Base-by-base conservation (phyloP, 2,888 invertebrate species). In the Sphecodes monilicornis region DNA sequence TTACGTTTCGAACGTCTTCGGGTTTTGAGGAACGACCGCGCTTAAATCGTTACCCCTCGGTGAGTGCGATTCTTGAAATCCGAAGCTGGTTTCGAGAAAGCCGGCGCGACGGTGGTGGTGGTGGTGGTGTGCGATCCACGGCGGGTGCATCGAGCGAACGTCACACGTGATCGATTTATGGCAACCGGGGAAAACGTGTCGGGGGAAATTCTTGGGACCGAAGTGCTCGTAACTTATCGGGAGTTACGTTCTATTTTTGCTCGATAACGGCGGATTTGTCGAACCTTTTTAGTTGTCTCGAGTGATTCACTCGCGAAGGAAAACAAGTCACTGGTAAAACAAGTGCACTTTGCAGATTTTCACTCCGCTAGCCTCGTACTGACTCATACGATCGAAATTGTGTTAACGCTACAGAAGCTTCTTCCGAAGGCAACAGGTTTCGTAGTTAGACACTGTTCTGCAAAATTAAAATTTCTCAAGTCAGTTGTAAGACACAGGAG, bases 1-100 rank as follows among this genome's bases (percentile, higher is more conserved):
- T 76, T 68, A 68, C 66, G n/a, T 75, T 66, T 64, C 29, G 43
- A 41, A 39, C 39, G 39, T 73, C 54, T 57, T 54, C 32, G 50
- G 22, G 64, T 76, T 76, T 36, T 3, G n/a, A 39, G 68, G 26
- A 69, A 69, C 16, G 50, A 18, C 26, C 46, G 32, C 46, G 50
- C 54, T 29, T 50, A 36, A 64, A 26, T 70, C 43, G 26, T 76
- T 71, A 73, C 39, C 39, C 60, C 50, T 76, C 22, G 50, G 50
- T 68, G n/a, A 72, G 54, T 57, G 72, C 71, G 41, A 79, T 70
- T 60, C 70, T 54, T 57, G 74, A 80, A 80, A 75, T 43, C 68
- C 68, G 60, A 60, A n/a, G 39, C 50, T 22, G 54, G 46, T 50
- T 22, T n/a, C 54, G 66, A 66, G 26, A 50, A 39, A 43, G 22